A percentile compares a stretch with the other conserved stretches of the same genome.
phyloP scores from a whole-genome alignment of 2,113 vertebrate genomes.

The Nothoprocta pentlandii region DNA sequence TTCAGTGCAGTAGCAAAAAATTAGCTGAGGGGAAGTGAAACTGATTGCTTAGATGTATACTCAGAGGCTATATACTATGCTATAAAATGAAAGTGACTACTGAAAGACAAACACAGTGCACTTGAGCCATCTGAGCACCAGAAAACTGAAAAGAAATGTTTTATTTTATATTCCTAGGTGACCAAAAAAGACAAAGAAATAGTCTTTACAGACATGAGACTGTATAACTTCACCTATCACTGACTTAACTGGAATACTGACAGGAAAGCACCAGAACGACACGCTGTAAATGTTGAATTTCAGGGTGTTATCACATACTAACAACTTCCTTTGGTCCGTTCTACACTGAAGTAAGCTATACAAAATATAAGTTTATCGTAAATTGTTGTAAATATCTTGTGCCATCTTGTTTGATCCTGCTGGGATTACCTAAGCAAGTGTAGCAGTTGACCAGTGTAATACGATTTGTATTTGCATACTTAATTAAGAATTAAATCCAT shows the following conservation, averaged over 20 bases:
- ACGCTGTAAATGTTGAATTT: neutral
- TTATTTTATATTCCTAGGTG: neutral
- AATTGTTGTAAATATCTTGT: conserved; percentile 14
- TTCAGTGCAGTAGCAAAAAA: neutral
- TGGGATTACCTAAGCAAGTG: neutral
- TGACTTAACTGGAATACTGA: neutral
- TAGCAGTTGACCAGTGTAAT: neutral
- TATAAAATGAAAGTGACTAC: neutral
- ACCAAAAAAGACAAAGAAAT: neutral
- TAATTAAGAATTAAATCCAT: neutral
- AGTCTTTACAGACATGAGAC: neutral
- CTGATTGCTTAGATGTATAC: neutral
- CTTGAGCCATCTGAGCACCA: neutral
- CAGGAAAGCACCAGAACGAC: neutral
- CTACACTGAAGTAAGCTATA: neutral
- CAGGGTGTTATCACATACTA: neutral
- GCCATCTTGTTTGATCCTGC: neutral
- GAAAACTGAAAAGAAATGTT: neutral
- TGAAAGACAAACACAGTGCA: neutral
- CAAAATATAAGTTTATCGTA: neutral
- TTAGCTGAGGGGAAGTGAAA: neutral
- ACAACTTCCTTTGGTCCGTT: neutral
- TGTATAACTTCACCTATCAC: neutral
- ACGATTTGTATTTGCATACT: neutral
- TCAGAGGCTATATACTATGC: neutral